phyloP scores from a whole-genome alignment of 2,888 invertebrate species.

The Zygaena filipendulae region DNA sequence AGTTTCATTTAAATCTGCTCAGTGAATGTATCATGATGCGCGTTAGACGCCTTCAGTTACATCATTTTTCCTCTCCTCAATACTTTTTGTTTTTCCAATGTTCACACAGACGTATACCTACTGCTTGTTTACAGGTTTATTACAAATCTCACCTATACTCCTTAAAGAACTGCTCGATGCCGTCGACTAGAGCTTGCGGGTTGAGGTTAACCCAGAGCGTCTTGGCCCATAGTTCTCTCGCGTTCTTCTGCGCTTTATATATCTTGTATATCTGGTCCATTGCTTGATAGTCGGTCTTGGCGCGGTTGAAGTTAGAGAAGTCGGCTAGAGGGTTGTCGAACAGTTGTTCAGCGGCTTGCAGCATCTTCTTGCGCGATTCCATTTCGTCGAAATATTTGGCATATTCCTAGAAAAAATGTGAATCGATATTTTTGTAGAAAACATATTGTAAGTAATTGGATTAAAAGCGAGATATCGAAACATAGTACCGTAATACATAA shows the following conservation, averaged over 20 bases:
- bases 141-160: slow-evolving; percentile 76
- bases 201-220: slow-evolving; percentile 90
- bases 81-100: too few species aligned
- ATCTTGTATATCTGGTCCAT: slow-evolving; percentile 81
- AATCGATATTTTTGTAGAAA: slow-evolving; percentile 1
- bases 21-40: too few species aligned
- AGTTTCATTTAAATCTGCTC: too few species aligned
- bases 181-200: slow-evolving; percentile 84
- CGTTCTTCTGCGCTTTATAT: slow-evolving; percentile 80
- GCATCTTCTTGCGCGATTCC: slow-evolving; percentile 70
- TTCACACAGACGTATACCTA: too few species aligned
- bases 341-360: slow-evolving; percentile 78
- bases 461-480: too few species aligned
- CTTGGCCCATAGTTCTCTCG: slow-evolving; percentile 84
- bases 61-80: too few species aligned
- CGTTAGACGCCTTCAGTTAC: too few species aligned
- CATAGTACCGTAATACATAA: too few species aligned
- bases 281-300: slow-evolving; percentile 71
- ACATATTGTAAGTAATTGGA: too few species aligned
- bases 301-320: slow-evolving; percentile 78
- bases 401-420: slow-evolving; percentile 61
- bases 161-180: slow-evolving; percentile 86
- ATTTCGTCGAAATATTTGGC: slow-evolving; percentile 72
- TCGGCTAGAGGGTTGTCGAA: slow-evolving; percentile 90
- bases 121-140: too few species aligned